Percentiles rank a stretch among this genome's conserved stretches.
These are phyloP conservation scores for Calypte anna DNA, from an alignment of 2,113 vertebrate genomes.

Conservation along the genomic window DNA sequence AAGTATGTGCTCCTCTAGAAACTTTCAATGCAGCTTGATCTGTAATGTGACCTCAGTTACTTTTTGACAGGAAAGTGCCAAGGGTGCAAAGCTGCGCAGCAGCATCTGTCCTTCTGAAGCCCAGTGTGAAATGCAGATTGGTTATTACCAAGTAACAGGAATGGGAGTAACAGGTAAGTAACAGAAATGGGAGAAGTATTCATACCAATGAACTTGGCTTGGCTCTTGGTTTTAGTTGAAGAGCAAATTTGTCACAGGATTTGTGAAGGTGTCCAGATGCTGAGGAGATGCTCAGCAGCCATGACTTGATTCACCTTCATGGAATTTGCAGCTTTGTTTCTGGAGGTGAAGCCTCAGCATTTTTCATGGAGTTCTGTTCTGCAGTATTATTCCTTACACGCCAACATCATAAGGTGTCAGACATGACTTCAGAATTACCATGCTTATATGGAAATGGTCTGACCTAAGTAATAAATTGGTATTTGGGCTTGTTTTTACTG, in stretches of 20 bases:
- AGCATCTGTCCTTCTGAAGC: background rate
- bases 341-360: background rate
- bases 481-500: background rate
- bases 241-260: background rate
- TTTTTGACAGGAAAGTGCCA: fast-evolving
- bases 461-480: background rate
- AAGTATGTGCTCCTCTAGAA: background rate
- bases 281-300: background rate
- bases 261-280: background rate
- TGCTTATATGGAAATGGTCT: background rate
- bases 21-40: background rate
- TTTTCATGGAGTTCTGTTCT: background rate
- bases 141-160: background rate
- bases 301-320: background rate
- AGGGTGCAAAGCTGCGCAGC: background rate
- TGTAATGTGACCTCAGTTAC: background rate
- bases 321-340: background rate
- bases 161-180: background rate
- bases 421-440: background rate
- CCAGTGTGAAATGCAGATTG: background rate
- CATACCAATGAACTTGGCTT: background rate
- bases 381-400: background rate
- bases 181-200: background rate
- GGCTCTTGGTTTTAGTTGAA: background rate
- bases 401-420: background rate